Base-by-base conservation (phyloP, 2,888 invertebrate genomes). In the Rotaria sp. region DNA sequence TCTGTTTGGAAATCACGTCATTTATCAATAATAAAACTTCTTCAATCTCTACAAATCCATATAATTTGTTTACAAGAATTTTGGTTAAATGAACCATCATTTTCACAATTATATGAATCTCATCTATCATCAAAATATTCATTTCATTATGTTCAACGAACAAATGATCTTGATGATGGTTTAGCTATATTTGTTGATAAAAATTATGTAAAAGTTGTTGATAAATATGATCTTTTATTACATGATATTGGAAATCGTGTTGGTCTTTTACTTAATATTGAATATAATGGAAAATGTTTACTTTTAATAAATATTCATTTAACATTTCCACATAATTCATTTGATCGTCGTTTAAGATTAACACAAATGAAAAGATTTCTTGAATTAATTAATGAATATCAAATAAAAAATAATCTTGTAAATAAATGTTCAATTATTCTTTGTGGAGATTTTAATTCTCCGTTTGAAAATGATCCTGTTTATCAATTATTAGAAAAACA, bases 241-340 rank as follows among this genome's bases (percentile, higher is more conserved):
- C 13, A 45, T n/a, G 80, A 80, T 45, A 4, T 80, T 80, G 80
- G 80, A 3, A 80, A 80, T 80, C 80, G 80, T 80, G 80, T 80
- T 45, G 41, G 80, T n/a, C 80, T 80, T 45, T 45, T 80, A 80
- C 45, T 80, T n/a, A 41, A 45, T 45, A 21, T 80, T 45, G 67
- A 67, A 38, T 35, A 67, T 38, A 15, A 67, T 35, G 67, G 67
- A 67, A 18, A 67, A 21, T 21, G 45, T 80, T 45, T 80, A 41
- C 35, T 80, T 21, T 4, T 80, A 24, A 4, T 80, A 45, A 80
- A 80, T 80, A 5, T 80, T 11, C 80, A 80, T 80, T 80, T 80
- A 80, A 80, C 80, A 80, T 80, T 80, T 80, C 80, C 80, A 80
- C 80, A 80, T 45, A 45, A 80, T 80, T 24, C 41, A 26, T 80